These are phyloP conservation scores for Drosophila prosaltans DNA, from an alignment of 1,140 invertebrate species.

Conservation along the genomic window DNA sequence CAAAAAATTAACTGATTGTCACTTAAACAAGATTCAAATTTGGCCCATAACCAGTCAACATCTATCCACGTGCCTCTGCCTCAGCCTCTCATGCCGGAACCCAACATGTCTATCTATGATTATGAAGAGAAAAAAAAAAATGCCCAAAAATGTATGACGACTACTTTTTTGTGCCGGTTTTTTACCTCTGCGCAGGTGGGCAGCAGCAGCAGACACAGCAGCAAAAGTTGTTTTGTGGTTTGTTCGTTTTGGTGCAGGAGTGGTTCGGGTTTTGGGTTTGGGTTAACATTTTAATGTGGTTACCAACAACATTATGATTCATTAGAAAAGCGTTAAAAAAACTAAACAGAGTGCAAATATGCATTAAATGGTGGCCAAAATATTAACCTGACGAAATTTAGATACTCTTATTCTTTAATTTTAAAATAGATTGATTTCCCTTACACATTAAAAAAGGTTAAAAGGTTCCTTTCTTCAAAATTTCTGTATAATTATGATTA, in stretches of 20 bases:
- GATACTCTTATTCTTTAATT: background rate
- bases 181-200: slow-evolving; percentile 58
- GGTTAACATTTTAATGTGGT: slow-evolving; percentile 1
- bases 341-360: slow-evolving; percentile 2
- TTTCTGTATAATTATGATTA: too few relatives aligned
- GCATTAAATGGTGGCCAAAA: background rate
- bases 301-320: slow-evolving; percentile 10
- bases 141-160: slow-evolving; percentile 75
- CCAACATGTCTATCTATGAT: slow-evolving; percentile 48
- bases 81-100: slow-evolving; percentile 17
- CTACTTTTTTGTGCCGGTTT: slow-evolving; percentile 67
- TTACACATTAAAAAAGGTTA: too few relatives aligned
- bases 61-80: slow-evolving; percentile 49
- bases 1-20: slow-evolving; percentile 25
- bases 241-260: slow-evolving; percentile 15
- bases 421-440: too few relatives aligned
- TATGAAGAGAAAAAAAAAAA: slow-evolving; percentile 65
- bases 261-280: slow-evolving; percentile 3
- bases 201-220: slow-evolving; percentile 18
- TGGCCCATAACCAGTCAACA: slow-evolving; percentile 33
- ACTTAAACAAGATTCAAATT: slow-evolving; percentile 45
- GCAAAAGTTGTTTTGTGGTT: slow-evolving; percentile 35
- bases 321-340: background rate
- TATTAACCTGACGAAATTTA: background rate
- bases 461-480: too few relatives aligned